phyloP scores from a whole-genome alignment of 2,797 vertebrate genomes.

The Eospalax fontanierii region DNA sequence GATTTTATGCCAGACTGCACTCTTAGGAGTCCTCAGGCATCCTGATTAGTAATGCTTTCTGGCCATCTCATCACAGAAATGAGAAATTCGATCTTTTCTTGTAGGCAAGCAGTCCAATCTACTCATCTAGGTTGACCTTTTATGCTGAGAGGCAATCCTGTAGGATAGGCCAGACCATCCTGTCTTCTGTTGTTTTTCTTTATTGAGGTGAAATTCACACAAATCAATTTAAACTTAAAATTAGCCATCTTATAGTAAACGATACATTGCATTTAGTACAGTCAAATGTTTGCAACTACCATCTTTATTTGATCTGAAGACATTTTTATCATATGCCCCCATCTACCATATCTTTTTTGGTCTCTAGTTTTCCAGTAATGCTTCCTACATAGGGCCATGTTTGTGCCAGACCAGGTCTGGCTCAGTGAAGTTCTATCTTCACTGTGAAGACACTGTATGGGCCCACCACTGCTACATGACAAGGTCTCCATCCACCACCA shows the following conservation, averaged over 20 bases:
- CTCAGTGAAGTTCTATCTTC: not conserved
- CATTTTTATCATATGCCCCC: not conserved
- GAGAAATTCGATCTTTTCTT: slow-evolving; percentile 26
- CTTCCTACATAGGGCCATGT: not conserved
- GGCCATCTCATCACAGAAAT: slow-evolving; percentile 36
- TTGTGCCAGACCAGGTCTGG: not conserved
- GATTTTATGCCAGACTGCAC: slow-evolving; percentile 16
- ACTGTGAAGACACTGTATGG: not conserved
- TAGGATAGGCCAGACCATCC: not conserved
- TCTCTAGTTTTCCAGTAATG: not conserved
- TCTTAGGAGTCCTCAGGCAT: slow-evolving; percentile 26
- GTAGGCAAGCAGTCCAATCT: not conserved
- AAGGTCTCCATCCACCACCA: not conserved
- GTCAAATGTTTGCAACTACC: not conserved
- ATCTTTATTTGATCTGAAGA: slow-evolving; percentile 4
- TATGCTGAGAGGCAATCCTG: not conserved
- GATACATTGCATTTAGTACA: not conserved
- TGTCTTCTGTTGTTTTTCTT: not conserved
- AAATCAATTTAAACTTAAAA: not conserved
- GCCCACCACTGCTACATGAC: not conserved
- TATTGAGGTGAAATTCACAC: not conserved
- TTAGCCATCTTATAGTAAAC: not conserved
- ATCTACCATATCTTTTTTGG: slow-evolving; percentile 19
- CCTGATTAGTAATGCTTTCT: slow-evolving; percentile 57
- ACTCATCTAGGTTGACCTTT: not conserved